Base-by-base conservation (phyloP, 2,888 invertebrate genomes). In the Baccha elongata region DNA sequence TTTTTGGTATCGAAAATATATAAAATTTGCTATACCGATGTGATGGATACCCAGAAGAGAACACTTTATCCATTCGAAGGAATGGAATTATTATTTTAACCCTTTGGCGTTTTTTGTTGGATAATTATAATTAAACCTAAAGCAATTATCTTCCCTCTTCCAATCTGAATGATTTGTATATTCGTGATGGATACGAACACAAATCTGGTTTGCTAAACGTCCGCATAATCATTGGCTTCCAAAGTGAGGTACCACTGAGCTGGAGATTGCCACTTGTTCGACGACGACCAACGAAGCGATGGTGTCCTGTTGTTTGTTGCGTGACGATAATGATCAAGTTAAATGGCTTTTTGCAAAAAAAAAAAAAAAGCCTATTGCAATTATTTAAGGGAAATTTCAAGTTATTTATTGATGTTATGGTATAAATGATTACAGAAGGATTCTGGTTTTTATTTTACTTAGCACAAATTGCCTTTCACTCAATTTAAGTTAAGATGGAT, bases 101-200 rank as follows among this genome's bases (percentile, higher is more conserved):
- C 67, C 21, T 6, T 13, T 53, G 53, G 67, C 44, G 21, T 44
- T 42, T 21, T 44, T 8, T 26, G 23, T 23, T 48, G 53, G 67
- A 68, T 68, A 42, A 68, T 68, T 44, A 42, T 55, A 53, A 53
- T 68, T 68, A 68, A 55, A 68, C 32, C 13, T 21, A 44, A 42
- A 44, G 53, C 67, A 68, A 68, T 68, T 68, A 68, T 26, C 35
- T 37, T 44, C 1, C 62, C 50, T 15, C 15, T 8, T n/a, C 13
- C 17, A 60, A 44, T 44, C 19, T 42, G 60, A 8, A 44, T 32
- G 37, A 32, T 40, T 13, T 13, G 13, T 13, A 13, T 40, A 1
- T 42, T 17, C 21, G 13, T 21, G 26, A n/a, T 44, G 44, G 19
- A 44, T 44, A 32, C 15, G 3, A 29, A 8, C 3, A 19, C 21